Evolutionary conservation across 2,113 vertebrate species (phyloP).

Genomic region (Hirundichthys speculiger): DNA sequence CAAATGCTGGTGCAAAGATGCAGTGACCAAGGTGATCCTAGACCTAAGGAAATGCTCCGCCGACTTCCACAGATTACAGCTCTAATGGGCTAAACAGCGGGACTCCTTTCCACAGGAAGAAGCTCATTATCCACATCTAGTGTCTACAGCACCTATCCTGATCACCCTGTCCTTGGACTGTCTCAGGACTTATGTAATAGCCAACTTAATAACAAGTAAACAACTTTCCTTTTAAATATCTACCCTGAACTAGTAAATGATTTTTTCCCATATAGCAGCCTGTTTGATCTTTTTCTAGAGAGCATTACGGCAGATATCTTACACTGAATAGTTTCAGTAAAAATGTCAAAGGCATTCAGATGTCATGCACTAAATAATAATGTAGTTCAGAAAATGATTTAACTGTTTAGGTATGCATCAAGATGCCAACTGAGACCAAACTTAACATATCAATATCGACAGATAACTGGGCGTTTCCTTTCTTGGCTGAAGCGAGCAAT

Average conservation of each 20-base stretch:
- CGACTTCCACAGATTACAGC: slow-evolving; percentile 61
- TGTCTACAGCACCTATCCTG: slow-evolving; percentile 28
- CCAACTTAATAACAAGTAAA: slow-evolving; percentile 16
- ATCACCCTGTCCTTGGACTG: slow-evolving; percentile 34
- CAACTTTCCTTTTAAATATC: slow-evolving; percentile 10
- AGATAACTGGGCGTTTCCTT: background rate
- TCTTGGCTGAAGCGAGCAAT: background rate
- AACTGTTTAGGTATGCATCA: too few relatives aligned
- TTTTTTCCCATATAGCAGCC: background rate
- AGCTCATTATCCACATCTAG: slow-evolving; percentile 58
- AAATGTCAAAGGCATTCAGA: background rate
- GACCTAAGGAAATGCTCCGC: slow-evolving; percentile 27
- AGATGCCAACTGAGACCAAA: background rate
- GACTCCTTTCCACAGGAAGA: slow-evolving; percentile 69
- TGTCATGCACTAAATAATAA: too few relatives aligned
- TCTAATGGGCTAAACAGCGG: slow-evolving; percentile 65
- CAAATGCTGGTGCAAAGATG: slow-evolving; percentile 24
- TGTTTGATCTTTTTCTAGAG: background rate
- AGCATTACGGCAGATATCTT: background rate
- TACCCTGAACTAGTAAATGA: too few relatives aligned
- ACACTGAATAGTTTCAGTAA: background rate
- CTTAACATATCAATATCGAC: background rate
- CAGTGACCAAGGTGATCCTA: slow-evolving; percentile 58
- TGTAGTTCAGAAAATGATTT: too few relatives aligned
- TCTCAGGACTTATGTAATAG: slow-evolving; percentile 43